Evolutionary conservation across 2,113 vertebrate species (phyloP), one percentile per base, ranked within the genome.

Genomic region (Boulengerochromis microlepis): DNA sequence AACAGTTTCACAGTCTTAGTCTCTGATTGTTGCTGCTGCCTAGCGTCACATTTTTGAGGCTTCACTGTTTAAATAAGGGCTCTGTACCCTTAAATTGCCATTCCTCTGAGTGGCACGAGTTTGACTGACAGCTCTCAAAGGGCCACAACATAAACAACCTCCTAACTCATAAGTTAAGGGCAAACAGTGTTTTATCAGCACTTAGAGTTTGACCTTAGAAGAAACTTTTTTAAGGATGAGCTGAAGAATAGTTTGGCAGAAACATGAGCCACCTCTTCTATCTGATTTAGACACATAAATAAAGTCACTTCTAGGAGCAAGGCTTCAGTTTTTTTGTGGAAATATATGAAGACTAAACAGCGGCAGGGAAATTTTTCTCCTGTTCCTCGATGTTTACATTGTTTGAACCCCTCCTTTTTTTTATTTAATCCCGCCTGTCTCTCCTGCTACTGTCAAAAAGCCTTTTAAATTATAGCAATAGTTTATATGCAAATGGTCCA

Each of bases 161-260:
- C 18, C 7, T 52, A 31, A 3, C 45, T n/a, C 16, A n/a, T 12
- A 19, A 19, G 42, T 76, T 50, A 50, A 78, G 26, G 74, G 5
- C 74, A 50, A 31, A 50, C 42, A 78, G 42, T 11, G 26, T 78
- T 78, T 78, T 31, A 50, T 78, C 26, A 1, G 45, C 45, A 78
- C 38, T 74, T 45, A 45, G 42, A 50, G 42, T 52, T 33, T 78
- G 74, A 78, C 74, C 74, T 78, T 52, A 78, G 45, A 78, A n/a
- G 6, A 31, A 76, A 47, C 71, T 47, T 76, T 66, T 76, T 76
- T 76, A 8, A 78, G 42, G 71, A 78, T 45, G 71, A 78, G 24
- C 24, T 50, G 16, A 78, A 78, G 74, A 50, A 78, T 2, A 31
- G 71, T 71, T 4, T 24, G n/a, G n/a, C 35, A 71, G 35, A 24